A percentile compares a stretch with the other conserved stretches of the same genome.
Conservation (phyloP, 2,113 vertebrate species). For the Sapayoa aenigma region DNA sequence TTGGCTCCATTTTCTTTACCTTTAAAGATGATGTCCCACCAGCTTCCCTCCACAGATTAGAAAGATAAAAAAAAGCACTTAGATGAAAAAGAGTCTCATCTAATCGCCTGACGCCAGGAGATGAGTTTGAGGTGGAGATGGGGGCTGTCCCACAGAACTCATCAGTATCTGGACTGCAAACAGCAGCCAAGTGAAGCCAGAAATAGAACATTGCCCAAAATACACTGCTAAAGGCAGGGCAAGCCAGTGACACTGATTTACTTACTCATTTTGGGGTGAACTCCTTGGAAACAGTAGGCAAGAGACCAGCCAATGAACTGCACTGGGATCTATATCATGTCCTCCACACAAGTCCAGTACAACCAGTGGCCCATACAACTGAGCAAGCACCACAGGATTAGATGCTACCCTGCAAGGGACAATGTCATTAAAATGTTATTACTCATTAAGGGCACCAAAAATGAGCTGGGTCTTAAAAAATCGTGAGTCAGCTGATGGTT, state of each 20-base stretch:
- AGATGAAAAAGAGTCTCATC: constrained; percentile 24
- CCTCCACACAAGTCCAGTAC: background rate
- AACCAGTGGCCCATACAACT: background rate
- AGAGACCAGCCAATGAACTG: background rate
- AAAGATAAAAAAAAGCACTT: constrained; percentile 27
- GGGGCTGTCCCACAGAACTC: background rate
- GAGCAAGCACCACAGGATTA: background rate
- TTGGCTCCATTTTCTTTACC: constrained; percentile 13
- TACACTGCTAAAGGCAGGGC: background rate
- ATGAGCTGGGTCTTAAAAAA: background rate
- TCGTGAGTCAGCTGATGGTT: background rate
- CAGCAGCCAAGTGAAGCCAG: background rate
- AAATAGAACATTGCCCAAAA: background rate
- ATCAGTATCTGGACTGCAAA: background rate
- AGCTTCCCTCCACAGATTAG: background rate
- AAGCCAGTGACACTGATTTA: background rate
- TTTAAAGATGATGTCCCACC: constrained; percentile 22
- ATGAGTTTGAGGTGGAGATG: background rate
- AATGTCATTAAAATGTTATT: background rate
- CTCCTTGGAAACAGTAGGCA: background rate
- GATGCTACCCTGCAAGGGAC: background rate
- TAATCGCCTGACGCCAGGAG: background rate
- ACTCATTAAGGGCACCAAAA: background rate
- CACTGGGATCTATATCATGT: background rate
- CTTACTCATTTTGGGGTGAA: background rate